A percentile compares a stretch with the other conserved stretches of the same genome.
phyloP scores from a whole-genome alignment of 2,888 invertebrate genomes.

The Phytoseiulus persimilis region DNA sequence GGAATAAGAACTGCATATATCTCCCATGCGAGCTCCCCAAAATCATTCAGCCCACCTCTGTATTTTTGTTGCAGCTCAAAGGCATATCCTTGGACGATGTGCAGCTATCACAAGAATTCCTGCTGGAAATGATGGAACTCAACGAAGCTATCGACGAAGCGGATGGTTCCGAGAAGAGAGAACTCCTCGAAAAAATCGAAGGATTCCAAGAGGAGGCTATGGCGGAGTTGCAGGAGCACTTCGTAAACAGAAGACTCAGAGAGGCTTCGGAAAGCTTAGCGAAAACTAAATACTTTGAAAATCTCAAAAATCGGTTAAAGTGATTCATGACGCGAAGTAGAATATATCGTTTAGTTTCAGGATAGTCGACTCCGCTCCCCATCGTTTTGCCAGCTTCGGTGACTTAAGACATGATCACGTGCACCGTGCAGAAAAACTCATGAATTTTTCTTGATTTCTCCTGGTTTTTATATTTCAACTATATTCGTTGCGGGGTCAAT shows the following conservation, averaged over 20 bases:
- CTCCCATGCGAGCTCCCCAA: no score
- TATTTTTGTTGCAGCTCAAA: neutral
- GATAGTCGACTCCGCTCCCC: no score
- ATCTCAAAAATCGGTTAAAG: neutral
- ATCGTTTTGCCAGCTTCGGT: no score
- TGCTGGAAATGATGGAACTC: constrained; percentile 19
- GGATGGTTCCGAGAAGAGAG: neutral
- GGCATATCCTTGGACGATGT: constrained; percentile 20
- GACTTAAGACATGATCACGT: no score
- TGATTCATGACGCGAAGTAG: neutral
- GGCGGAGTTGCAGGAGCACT: constrained; percentile 16
- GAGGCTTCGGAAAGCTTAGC: constrained; percentile 14
- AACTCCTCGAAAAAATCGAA: neutral
- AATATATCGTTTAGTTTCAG: neutral
- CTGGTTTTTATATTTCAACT: no score
- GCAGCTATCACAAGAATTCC: neutral
- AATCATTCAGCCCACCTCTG: no score
- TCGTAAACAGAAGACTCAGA: neutral
- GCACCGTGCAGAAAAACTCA: no score
- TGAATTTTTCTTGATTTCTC: no score
- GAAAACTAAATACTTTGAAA: constrained; percentile 15
- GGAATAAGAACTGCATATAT: no score
- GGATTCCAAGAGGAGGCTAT: neutral
- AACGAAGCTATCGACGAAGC: constrained; percentile 10
- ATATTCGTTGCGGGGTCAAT: no score